Evolutionary conservation across 2,888 invertebrate species (phyloP), one percentile per base, ranked within the genome.

Genomic region (Eupithecia pulchellata): DNA sequence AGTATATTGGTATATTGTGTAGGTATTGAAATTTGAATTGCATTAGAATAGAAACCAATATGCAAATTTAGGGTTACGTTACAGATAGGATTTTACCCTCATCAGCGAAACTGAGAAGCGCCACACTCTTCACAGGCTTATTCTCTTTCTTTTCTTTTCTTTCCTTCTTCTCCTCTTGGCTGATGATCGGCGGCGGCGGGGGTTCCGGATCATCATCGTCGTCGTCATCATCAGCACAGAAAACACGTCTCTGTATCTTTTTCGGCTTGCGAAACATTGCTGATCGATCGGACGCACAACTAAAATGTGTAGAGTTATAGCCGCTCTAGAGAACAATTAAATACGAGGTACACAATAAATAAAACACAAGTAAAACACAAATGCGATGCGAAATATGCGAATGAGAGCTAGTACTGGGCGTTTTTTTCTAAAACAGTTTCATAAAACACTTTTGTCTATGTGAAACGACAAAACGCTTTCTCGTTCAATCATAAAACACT

Each of bases 261-360:
- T 98, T 97, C 0, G 98, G 98, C 92, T 98, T 98, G 82, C 97
- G 97, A 91, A 98, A 98, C 78, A 98, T 73, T 62, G 8, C 30
- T 34, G 14, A 32, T 13, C 17, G 14, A 58, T 57, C 29, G 2
- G 8, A 29, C 6, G 14, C 1, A 0, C 29, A 29, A 57, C 52
- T 29, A 57, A 57, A 9, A 14, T 6, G 6, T 6, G 29, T 57
- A 17, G 13, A 27, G 8, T 17, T 29, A 0, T 14, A 57, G n/a
- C n/a, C n/a, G n/a, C n/a, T n/a, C n/a, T n/a, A 17, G n/a, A 29
- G 8, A 17, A 0, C 29, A 29, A 2, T 29, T 17, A 0, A 8
- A 57, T 29, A 57, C 29, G 17, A 57, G 29, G 6, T 57, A 57
- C 14, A 29, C n/a, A 29, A 14, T 27, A 13, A 3, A 29, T 17